Evolutionary conservation across 2,797 vertebrate species (phyloP).

Genomic region (Cynodonichthys magdalenae): DNA sequence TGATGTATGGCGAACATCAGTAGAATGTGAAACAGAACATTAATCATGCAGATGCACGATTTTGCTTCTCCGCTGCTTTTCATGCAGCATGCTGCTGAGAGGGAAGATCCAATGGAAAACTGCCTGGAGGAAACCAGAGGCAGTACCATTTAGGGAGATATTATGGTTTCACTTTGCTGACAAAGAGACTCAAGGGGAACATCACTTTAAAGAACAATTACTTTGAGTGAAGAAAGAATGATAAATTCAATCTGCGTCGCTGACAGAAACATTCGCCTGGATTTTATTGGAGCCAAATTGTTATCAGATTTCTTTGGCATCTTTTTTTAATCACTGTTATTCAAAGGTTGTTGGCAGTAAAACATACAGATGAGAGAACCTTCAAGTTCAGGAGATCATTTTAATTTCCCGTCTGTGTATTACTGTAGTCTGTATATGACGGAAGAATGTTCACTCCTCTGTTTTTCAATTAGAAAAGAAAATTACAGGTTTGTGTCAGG

Average conservation of each 20-base stretch:
- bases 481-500: constrained; percentile 1
- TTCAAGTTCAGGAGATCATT: constrained; percentile 6
- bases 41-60: constrained; percentile 49
- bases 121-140: constrained; percentile 28
- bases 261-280: constrained; percentile 1
- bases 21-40: constrained; percentile 47
- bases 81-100: constrained; percentile 18
- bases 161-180: constrained; percentile 25
- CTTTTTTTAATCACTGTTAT: constrained; percentile 20
- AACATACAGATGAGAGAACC: not conserved
- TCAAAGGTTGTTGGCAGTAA: not conserved
- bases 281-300: constrained; percentile 4
- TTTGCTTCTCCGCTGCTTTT: constrained; percentile 14
- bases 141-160: constrained; percentile 13
- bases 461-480: not conserved
- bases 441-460: not conserved
- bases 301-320: constrained; percentile 13
- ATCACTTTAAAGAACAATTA: constrained; percentile 24
- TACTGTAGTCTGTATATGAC: not conserved
- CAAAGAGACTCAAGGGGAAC: constrained; percentile 18
- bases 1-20: constrained; percentile 12
- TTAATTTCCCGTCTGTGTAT: not conserved
- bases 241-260: constrained; percentile 10
- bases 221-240: constrained; percentile 6
- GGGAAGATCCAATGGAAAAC: constrained; percentile 11